Conservation (phyloP, 2,113 vertebrate species). For the Xiphorhynchus elegans region DNA sequence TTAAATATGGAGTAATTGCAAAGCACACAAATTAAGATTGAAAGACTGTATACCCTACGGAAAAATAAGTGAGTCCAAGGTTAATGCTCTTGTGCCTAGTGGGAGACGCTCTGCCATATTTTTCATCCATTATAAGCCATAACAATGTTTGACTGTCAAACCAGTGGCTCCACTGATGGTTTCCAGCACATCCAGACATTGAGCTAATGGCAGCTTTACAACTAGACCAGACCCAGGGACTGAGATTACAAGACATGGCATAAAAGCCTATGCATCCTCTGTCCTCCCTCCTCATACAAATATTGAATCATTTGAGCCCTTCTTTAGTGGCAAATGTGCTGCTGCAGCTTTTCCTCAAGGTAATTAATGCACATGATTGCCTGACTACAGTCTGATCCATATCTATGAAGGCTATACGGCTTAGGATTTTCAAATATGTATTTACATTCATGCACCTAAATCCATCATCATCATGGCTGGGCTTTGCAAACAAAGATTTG, state of each 20-base stretch:
- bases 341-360: background rate
- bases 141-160: background rate
- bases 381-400: background rate
- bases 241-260: background rate
- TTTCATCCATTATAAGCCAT: background rate
- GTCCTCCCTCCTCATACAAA: background rate
- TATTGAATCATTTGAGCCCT: background rate
- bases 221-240: background rate
- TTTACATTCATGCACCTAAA: background rate
- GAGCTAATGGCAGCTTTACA: background rate
- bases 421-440: background rate
- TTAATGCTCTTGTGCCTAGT: background rate
- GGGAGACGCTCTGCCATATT: background rate
- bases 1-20: background rate
- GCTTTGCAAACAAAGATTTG: too few species aligned
- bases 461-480: background rate
- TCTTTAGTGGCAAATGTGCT: background rate
- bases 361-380: background rate
- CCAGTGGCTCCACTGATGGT: accelerated
- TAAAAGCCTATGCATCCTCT: background rate
- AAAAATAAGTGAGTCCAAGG: background rate
- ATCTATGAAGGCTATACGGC: background rate
- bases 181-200: background rate
- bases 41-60: background rate
- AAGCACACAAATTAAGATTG: background rate